Conservation (phyloP, 1,140 invertebrate genomes). For the Drosophila rhopaloa region DNA sequence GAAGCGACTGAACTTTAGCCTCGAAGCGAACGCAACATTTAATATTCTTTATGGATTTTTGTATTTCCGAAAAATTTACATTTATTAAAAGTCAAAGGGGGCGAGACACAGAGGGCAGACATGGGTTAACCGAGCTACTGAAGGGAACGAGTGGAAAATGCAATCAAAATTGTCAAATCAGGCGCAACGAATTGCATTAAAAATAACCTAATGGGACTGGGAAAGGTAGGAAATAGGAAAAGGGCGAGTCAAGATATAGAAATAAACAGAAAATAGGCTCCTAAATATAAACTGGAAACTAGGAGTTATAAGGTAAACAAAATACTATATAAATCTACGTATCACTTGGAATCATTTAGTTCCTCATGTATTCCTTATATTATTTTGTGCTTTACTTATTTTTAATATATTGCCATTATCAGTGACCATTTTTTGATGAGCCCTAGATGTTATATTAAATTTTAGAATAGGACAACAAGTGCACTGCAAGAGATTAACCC, state of each 20-base stretch:
- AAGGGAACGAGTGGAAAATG: constrained; percentile 44
- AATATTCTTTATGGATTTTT: constrained; percentile 43
- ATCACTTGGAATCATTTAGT: too few relatives aligned
- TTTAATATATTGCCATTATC: too few relatives aligned
- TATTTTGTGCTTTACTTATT: too few relatives aligned
- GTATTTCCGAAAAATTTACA: constrained; percentile 27
- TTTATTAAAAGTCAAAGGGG: constrained; percentile 1
- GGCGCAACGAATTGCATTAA: constrained; percentile 62
- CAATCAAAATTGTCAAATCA: constrained; percentile 65
- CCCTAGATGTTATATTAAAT: too few relatives aligned
- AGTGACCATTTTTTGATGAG: too few relatives aligned
- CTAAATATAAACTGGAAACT: background rate
- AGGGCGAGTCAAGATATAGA: background rate
- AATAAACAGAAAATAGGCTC: background rate
- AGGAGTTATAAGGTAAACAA: background rate
- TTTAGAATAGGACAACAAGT: background rate
- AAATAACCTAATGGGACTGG: constrained; percentile 19
- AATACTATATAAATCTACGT: too few relatives aligned
- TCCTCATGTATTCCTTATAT: too few relatives aligned
- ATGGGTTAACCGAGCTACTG: constrained; percentile 11
- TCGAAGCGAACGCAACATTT: constrained; percentile 30
- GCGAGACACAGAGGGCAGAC: constrained; percentile 1
- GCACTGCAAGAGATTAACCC: constrained; percentile 1
- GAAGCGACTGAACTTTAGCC: constrained; percentile 33
- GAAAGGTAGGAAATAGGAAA: background rate